These are phyloP conservation scores for Neocrepidodera transversa DNA, from an alignment of 2,888 invertebrate genomes.

Conservation along the genomic window DNA sequence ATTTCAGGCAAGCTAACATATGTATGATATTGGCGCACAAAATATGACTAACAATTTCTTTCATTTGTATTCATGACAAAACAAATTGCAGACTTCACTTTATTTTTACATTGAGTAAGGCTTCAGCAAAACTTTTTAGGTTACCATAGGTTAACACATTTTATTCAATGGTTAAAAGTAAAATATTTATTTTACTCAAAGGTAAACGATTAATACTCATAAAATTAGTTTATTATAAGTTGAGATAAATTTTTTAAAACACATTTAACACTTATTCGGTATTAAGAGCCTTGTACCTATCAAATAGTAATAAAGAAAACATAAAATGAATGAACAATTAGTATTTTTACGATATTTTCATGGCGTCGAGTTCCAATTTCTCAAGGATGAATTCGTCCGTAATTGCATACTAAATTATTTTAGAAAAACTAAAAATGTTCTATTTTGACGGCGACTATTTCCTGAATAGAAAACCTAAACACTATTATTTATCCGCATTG, in stretches of 20 bases:
- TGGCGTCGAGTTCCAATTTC: slow-evolving; percentile 13
- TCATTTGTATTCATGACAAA: too few relatives aligned
- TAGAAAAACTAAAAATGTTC: slow-evolving; percentile 14
- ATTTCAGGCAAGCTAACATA: too few relatives aligned
- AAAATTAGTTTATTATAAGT: too few relatives aligned
- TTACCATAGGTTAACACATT: slow-evolving; percentile 21
- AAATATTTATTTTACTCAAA: neutral
- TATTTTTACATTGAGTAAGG: slow-evolving; percentile 19
- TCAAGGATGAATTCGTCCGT: slow-evolving; percentile 11
- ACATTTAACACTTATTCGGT: neutral
- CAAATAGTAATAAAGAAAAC: neutral
- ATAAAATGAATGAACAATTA: slow-evolving; percentile 19
- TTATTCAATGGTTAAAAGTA: slow-evolving; percentile 4
- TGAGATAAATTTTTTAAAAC: neutral
- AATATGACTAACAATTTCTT: too few relatives aligned
- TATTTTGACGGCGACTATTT: slow-evolving; percentile 27
- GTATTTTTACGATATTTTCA: slow-evolving; percentile 21
- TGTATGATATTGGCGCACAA: too few relatives aligned
- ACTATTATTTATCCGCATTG: slow-evolving; percentile 29
- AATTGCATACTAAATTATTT: slow-evolving; percentile 24
- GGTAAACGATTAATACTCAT: too few relatives aligned
- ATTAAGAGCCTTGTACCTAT: neutral
- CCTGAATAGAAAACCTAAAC: slow-evolving; percentile 27
- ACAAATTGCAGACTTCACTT: slow-evolving; percentile 18
- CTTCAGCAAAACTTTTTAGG: slow-evolving; percentile 15